Base-by-base conservation (phyloP, 2,888 invertebrate species). In the Sphinx pinastri region DNA sequence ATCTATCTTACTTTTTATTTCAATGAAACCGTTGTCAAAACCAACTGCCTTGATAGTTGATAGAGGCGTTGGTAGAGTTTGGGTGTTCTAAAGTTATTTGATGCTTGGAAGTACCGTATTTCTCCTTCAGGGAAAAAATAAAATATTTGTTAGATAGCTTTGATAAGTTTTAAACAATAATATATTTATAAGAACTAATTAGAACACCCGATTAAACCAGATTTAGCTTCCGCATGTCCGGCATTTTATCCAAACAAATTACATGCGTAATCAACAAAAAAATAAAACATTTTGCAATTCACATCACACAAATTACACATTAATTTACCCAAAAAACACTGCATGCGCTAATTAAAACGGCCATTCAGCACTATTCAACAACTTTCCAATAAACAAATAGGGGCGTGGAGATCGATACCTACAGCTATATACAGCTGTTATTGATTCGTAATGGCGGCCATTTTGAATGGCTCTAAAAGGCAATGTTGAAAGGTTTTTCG, bases 401-500 rank as follows among this genome's bases (percentile, higher is more conserved):
- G 47, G 47, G 60, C 60, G 60, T 63, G 60, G 49, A 63, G 19
- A 60, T 47, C 19, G 1, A 63, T 49, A 63, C 49, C 49, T 49
- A n/a, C n/a, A n/a, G n/a, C n/a, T n/a, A 63, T 63, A 49, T 49
- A 49, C 47, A 63, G 60, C 47, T 45, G 19, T 25, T 49, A 63
- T 63, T 19, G 63, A 63, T 63, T 63, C 45, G 49, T 49, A 63
- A 49, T 19, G 49, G 63, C 63, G 49, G 49, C 47, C 49, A 63
- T 63, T 47, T 63, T 47, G 13, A 19, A 19, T 19, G 49, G 19
- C 63, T 49, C 25, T 63, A 63, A 63, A 63, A 63, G 63, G 47
- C 49, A 49, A 63, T 63, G 47, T 16, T 60, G 63, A 49, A 63
- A 49, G 63, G 49, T 63, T 63, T 63, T 63, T 63, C 63, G 19